Percentiles rank a stretch among this genome's conserved stretches.
These are phyloP conservation scores for Drosophila mauritiana DNA, from an alignment of 1,140 invertebrate genomes.

Conservation along the genomic window DNA sequence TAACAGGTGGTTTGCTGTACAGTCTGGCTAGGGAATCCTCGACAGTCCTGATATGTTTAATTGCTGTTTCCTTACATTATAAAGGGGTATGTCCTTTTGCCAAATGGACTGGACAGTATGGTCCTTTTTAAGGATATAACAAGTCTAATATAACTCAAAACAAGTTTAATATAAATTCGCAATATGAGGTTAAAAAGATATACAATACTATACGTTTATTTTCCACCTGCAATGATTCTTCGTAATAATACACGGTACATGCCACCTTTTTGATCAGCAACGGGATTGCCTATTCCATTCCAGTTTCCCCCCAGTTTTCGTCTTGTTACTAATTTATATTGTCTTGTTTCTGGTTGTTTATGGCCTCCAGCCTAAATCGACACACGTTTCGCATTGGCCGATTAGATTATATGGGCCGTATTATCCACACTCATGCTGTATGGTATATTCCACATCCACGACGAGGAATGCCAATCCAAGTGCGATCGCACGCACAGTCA, in stretches of 20 bases:
- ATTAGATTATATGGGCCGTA: conserved; percentile 57
- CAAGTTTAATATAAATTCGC: no score
- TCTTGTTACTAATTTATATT: conserved; percentile 37
- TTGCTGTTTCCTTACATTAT: no score
- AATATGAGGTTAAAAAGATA: no score
- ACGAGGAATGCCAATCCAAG: conserved; percentile 44
- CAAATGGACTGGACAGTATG: no score
- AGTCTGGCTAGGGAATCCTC: background rate
- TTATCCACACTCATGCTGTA: conserved; percentile 43
- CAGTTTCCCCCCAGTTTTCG: conserved; percentile 1
- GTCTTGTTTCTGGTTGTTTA: conserved; percentile 56
- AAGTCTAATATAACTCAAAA: no score
- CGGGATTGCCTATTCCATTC: background rate
- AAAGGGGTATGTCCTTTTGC: no score
- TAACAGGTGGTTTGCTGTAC: conserved; percentile 30
- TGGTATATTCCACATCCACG: conserved; percentile 18
- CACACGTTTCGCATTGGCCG: conserved; percentile 69
- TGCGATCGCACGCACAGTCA: conserved; percentile 41
- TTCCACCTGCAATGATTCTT: background rate
- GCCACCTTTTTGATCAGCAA: background rate
- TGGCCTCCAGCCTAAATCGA: conserved; percentile 47
- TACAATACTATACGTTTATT: background rate
- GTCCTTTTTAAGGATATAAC: no score
- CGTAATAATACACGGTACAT: background rate
- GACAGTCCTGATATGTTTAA: background rate